Conservation (phyloP, 2,113 vertebrate genomes). For the Sakesphorus luctuosus region DNA sequence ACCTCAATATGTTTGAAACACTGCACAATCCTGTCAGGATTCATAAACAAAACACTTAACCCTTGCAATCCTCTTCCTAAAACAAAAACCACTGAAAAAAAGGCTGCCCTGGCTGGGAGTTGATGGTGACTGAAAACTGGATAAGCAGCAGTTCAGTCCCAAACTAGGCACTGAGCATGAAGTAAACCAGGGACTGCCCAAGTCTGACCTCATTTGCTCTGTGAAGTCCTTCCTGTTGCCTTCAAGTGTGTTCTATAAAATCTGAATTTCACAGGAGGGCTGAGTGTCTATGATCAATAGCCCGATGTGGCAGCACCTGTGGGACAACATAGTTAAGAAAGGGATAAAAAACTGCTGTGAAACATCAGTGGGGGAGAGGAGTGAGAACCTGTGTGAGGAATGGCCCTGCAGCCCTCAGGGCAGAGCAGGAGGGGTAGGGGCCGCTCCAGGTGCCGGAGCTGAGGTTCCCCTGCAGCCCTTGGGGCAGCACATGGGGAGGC, state of each 20-base stretch:
- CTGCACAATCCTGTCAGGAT: background rate
- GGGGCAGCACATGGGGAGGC: background rate
- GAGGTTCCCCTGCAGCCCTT: background rate
- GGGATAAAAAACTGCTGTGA: background rate
- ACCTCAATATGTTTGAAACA: background rate
- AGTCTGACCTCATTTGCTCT: background rate
- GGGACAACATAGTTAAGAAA: too few species aligned
- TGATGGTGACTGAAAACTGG: fast-evolving
- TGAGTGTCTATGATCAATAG: background rate
- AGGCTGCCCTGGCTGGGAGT: background rate
- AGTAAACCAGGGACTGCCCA: background rate
- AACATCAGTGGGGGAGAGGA: background rate
- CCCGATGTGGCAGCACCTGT: background rate
- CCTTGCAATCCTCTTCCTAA: background rate
- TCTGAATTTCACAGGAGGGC: background rate
- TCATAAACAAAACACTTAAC: conserved; percentile 9
- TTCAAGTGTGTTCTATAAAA: background rate
- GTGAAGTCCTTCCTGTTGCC: background rate
- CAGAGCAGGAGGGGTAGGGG: background rate
- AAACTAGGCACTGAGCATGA: background rate
- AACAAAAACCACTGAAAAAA: background rate
- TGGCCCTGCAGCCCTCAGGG: background rate
- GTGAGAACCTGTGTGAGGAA: background rate
- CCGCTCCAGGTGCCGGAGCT: background rate
- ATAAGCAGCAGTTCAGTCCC: background rate